Evolutionary conservation across 1,140 invertebrate genomes (phyloP), one percentile per base, ranked within the genome.

Genomic region (Lordiphosa mommai): DNA sequence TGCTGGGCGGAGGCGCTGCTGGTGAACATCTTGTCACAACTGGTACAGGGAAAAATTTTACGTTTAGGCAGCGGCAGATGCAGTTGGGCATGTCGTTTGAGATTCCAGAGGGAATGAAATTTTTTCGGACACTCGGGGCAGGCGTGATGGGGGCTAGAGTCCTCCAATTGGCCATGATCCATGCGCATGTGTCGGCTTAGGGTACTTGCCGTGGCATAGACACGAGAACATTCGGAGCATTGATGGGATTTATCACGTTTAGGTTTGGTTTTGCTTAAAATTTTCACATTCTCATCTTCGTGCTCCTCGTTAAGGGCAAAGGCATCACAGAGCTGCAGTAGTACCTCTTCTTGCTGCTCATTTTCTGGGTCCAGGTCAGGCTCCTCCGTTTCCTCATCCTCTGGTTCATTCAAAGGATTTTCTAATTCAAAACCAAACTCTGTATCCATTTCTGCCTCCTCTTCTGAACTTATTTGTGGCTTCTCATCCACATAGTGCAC

Each of bases 1-100:
- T 87, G 70, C 52, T 79, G 44, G 10, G 87, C 71, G 44, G 79
- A 70, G 10, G 86, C 43, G 44, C 59, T 66, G 41, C 64, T 84
- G 13, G 72, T 61, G 14, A 88, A 89, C 55, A 80, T 73, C 43
- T 88, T 89, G 38, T 76, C 71, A 51, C 85, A 87, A 8, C 50
- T 65, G 2, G 43, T 14, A 17, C 85, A 87, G 7, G 65, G 63
- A 29, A 56, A 61, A 5, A 63, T 37, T 38, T 85, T 85, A 0
- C 71, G 58, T 12, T 76, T 67, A 8, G 71, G 29, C 49, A 72
- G 29, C 7, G 71, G 66, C 36, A 72, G 36, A 46, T 82, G 76
- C 8, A 55, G 51, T 29, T 82, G 72, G 33, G 46, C 46, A 27
- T 82, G 76, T 1, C 71, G 61, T 27, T 82, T 58, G 8, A 82